These are phyloP conservation scores for Hiodon tergisus DNA, from an alignment of 2,113 vertebrate genomes.

Conservation along the genomic window DNA sequence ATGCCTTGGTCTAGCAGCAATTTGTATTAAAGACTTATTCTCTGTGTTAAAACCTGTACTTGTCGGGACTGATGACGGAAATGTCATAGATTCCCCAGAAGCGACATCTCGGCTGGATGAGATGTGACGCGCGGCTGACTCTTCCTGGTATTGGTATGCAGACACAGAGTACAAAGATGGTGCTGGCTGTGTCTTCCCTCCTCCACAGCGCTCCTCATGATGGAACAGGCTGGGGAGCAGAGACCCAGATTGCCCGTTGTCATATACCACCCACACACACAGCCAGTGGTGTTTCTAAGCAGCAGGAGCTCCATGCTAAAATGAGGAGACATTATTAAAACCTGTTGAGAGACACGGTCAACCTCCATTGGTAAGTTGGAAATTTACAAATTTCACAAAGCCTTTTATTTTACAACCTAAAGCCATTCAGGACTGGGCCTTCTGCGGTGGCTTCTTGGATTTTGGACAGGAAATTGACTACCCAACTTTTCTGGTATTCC, in stretches of 20 bases:
- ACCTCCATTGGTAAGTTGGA: too few species aligned
- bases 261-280: constrained; percentile 3
- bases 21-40: not conserved
- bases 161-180: not conserved
- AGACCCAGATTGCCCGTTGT: constrained; percentile 1
- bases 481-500: too few species aligned
- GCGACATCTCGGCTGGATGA: too few species aligned
- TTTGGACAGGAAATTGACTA: too few species aligned
- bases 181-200: not conserved
- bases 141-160: not conserved
- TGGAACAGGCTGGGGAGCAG: not conserved
- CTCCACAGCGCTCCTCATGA: not conserved
- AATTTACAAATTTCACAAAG: too few species aligned
- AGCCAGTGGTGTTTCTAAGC: constrained; percentile 6
- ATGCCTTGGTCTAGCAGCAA: not conserved
- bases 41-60: not conserved
- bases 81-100: constrained; percentile 2
- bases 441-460: too few species aligned
- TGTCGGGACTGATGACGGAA: not conserved
- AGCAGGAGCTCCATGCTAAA: not conserved
- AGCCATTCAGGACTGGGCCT: too few species aligned
- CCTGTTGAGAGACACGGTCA: too few species aligned
- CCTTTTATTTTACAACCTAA: too few species aligned
- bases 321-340: too few species aligned
- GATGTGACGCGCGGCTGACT: not conserved